Evolutionary conservation across 2,888 invertebrate species (phyloP), one percentile per base, ranked within the genome.

Genomic region (Machimus rusticus): DNA sequence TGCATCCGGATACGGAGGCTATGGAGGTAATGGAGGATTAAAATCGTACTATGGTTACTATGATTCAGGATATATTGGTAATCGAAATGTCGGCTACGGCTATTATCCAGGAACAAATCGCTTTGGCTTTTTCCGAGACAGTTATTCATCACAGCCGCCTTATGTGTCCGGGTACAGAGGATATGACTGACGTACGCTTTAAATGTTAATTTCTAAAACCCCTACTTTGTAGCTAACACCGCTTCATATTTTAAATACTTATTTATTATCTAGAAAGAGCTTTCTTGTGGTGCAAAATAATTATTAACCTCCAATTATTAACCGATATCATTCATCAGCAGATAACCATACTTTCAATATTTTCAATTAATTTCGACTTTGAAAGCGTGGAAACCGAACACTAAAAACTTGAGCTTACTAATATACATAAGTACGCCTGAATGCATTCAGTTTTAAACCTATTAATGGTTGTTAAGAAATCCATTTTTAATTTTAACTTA

Each of bases 21-120:
- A 95, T 89, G 94, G 94, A 87, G 95, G 95, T 89, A 94, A 94
- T 91, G 95, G 95, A 51, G 95, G 95, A 31, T 90, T 94, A 0
- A 92, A 91, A 82, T 94, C 95, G 46, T 95, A 95, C 90, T 93
- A 93, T 77, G 95, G 95, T 8, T 95, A 95, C 91, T 94, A 93
- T 90, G 94, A 93, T 90, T 94, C 94, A 0, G 91, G 91, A 89
- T 94, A 95, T 90, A 92, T 92, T 90, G 94, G 94, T 6, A 93
- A 92, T 43, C 93, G 94, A 85, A 94, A 95, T 91, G 92, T 94
- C 39, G 95, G 95, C n/a, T 94, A 93, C 89, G 95, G 95, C 74
- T 95, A 95, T 90, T 94, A 94, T 87, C 88, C 90, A 12, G 90
- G 90, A 74, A 92, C 92, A 74, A 91, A 93, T 90, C 90, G 90